Evolutionary conservation across 2,888 invertebrate genomes (phyloP).

Genomic region (Apodemia zela): DNA sequence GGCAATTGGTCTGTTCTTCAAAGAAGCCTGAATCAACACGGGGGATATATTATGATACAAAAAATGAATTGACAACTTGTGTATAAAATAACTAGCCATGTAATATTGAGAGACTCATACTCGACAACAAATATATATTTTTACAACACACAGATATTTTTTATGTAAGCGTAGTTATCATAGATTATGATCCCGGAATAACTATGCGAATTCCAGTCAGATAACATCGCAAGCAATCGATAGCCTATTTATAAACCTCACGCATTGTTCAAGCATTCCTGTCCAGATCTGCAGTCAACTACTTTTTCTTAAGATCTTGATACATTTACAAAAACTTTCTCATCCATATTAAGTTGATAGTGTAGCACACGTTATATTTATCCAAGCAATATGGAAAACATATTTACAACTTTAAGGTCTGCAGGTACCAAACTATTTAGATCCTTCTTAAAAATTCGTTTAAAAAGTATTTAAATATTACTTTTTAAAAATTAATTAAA

Average conservation of each 20-base stretch:
- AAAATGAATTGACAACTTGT: no score
- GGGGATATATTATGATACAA: no score
- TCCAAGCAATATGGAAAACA: not conserved
- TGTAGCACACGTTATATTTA: not conserved
- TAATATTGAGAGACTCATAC: not conserved
- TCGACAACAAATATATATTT: no score
- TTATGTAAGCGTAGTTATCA: constrained; percentile 3
- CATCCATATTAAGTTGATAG: constrained; percentile 51
- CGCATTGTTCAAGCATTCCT: constrained; percentile 10
- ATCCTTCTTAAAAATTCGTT: no score
- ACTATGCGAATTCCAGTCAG: not conserved
- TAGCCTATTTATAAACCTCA: constrained; percentile 15
- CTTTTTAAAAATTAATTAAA: no score
- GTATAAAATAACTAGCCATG: no score
- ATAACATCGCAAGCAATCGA: constrained; percentile 7
- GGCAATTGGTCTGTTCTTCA: no score
- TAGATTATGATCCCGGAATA: constrained; percentile 2
- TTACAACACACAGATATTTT: not conserved
- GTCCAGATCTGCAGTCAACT: constrained; percentile 16
- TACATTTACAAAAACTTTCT: constrained; percentile 31
- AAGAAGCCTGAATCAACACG: no score
- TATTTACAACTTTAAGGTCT: not conserved
- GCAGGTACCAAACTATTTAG: no score
- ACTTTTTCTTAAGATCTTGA: constrained; percentile 30
- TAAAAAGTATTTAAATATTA: no score